Base-by-base conservation (phyloP, 2,113 vertebrate species). In the Patagioenas fasciata region DNA sequence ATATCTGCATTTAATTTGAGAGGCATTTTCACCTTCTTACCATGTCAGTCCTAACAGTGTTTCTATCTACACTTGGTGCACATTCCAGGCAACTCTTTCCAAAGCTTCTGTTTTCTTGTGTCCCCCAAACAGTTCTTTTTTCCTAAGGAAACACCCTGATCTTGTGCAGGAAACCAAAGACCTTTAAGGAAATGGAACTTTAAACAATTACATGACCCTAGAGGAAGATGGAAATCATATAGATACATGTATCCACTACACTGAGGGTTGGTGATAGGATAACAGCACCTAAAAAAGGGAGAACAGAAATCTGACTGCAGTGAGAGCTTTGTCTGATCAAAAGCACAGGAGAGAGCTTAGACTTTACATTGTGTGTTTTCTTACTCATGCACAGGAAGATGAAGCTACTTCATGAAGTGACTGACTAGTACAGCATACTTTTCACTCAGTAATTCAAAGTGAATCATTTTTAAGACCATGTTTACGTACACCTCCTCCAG, bases 151-250 rank as follows among this genome's bases (percentile, higher is more conserved):
- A 81, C 31, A 31, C 26, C 24, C 71, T 48, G 18, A 64, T 73
- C 42, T 86, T n/a, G 13, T 13, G 61, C 61, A 91, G 83, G 70
- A 93, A 95, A 79, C 16, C 47, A 65, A 85, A 85, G 70, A 56
- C 28, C 21, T 87, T 79, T 73, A 66, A 89, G 83, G 80, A 93
- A 92, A 64, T 26, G 66, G 57, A 91, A 83, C 40, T 89, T 88
- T 10, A 73, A 89, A 90, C 26, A 95, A 61, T 1, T 0, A 17
- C 13, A 40, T 6, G 13, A 84, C 88, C 36, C 62, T 28, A 51
- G 66, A 78, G 65, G n/a, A 90, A 80, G 48, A 54, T 6, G 8
- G 44, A 79, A 80, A 58, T 60, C n/a, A 26, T 50, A 70, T 0
- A 44, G 54, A 58, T 23, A 36, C 26, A 6, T 11, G 28, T 18